A percentile compares a stretch with the other conserved stretches of the same genome.
Evolutionary conservation across 2,888 invertebrate genomes (phyloP).

Genomic region (Melangyna quadrimaculata): DNA sequence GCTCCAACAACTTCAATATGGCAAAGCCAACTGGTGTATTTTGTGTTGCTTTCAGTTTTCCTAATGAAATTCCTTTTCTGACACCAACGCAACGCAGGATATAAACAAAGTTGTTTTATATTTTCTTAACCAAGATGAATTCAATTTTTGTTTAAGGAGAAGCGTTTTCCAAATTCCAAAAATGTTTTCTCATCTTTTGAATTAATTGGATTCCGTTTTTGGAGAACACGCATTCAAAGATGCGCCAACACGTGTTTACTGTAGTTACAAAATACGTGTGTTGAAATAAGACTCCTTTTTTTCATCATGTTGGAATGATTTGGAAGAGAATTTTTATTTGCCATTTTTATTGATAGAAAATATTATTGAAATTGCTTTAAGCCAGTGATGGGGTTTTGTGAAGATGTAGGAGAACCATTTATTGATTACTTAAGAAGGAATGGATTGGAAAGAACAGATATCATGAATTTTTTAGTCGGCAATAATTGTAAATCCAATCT

Average conservation of each 20-base stretch:
- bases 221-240: not conserved
- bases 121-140: not conserved
- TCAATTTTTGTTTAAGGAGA: constrained; percentile 1
- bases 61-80: not conserved
- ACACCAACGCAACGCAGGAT: not conserved
- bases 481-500: too few species aligned
- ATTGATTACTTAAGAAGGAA: too few species aligned
- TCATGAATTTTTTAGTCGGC: too few species aligned
- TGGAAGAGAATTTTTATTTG: not conserved
- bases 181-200: constrained; percentile 4
- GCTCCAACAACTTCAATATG: not conserved
- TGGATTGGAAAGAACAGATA: too few species aligned
- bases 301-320: not conserved
- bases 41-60: constrained; percentile 6
- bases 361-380: not conserved
- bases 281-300: not conserved
- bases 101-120: not conserved
- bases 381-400: not conserved
- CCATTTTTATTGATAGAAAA: not conserved
- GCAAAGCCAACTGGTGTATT: not conserved
- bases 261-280: not conserved
- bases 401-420: not conserved
- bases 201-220: constrained; percentile 24
- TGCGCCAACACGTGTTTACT: not conserved
- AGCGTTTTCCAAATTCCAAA: not conserved